Conservation (phyloP, 2,797 vertebrate genomes). For the Yasuhikotakia modesta region DNA sequence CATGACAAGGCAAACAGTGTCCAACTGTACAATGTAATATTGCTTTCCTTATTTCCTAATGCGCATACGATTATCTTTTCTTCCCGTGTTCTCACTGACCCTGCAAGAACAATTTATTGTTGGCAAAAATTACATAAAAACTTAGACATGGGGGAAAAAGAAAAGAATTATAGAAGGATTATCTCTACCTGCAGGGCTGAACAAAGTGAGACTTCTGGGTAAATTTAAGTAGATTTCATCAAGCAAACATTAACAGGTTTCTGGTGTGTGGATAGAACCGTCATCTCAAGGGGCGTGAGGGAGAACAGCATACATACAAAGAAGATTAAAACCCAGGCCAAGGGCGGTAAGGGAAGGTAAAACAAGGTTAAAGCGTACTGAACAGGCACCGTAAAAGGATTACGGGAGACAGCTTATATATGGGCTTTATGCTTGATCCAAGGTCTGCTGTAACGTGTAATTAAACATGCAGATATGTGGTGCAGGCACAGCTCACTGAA, state of each 20-base stretch:
- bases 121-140: constrained; percentile 14
- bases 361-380: constrained; percentile 32
- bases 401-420: constrained; percentile 12
- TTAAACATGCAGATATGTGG: constrained; percentile 22
- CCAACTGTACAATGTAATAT: neutral
- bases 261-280: constrained; percentile 24
- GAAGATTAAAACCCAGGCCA: constrained; percentile 40
- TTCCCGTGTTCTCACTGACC: constrained; percentile 19
- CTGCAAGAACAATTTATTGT: constrained; percentile 18
- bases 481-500: neutral
- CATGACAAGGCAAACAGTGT: constrained; percentile 24
- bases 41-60: neutral
- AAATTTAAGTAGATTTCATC: constrained; percentile 40
- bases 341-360: constrained; percentile 45
- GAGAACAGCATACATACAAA: constrained; percentile 41
- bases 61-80: neutral
- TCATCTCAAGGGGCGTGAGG: neutral
- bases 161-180: constrained; percentile 22
- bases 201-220: constrained; percentile 14
- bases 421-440: constrained; percentile 26
- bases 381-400: constrained; percentile 24
- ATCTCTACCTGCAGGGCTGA: constrained; percentile 27
- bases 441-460: constrained; percentile 13
- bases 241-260: constrained; percentile 50
- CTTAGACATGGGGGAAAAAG: neutral